phyloP scores from a whole-genome alignment of 92 coral and sea anemone species.

The Metridium senile region DNA sequence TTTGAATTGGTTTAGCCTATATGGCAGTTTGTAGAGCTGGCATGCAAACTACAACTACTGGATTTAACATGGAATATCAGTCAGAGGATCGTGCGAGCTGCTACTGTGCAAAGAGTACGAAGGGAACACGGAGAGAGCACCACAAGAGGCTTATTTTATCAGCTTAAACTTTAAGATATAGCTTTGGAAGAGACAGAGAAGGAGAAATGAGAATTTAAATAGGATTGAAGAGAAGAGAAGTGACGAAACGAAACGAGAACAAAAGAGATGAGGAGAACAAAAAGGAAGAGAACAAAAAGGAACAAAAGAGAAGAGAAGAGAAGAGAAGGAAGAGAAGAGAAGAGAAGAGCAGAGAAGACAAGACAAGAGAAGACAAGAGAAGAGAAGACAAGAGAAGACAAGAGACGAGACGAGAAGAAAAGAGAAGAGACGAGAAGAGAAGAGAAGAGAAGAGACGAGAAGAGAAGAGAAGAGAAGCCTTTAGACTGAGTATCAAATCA shows the following conservation, averaged over 20 bases:
- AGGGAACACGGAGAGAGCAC: neutral
- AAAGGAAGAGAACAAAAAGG: neutral
- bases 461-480: slow-evolving; percentile 2
- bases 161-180: no score
- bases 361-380: neutral
- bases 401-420: slow-evolving; percentile 6
- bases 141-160: no score
- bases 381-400: neutral
- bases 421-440: slow-evolving; percentile 6
- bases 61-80: neutral
- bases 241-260: neutral
- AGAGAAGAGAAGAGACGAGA: slow-evolving; percentile 6
- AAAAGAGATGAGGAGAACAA: neutral
- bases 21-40: no score
- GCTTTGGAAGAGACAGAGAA: neutral
- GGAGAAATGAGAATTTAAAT: neutral
- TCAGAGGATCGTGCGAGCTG: neutral
- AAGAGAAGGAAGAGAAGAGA: neutral
- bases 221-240: neutral
- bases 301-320: neutral
- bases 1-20: no score
- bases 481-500: neutral
- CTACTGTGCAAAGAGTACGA: neutral
- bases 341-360: slow-evolving; percentile 1
- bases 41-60: no score